Base-by-base conservation (phyloP, 53 echinoderm and acorn worm species). In the Glandiceps talaboti region DNA sequence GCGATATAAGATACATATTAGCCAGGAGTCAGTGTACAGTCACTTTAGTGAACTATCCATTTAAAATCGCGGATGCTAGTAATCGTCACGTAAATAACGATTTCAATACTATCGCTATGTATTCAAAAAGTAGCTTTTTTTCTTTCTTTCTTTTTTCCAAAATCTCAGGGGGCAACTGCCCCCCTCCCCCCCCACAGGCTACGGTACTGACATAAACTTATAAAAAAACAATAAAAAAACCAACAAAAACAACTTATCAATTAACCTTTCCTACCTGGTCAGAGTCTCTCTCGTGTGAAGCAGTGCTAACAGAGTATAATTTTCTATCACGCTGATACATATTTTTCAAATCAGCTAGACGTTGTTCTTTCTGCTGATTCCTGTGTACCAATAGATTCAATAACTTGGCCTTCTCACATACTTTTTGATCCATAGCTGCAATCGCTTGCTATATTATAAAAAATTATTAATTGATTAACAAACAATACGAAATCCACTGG, bases 341-440 rank as follows among this genome's bases (percentile, higher is more conserved):
- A 0, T 84, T 73, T 29, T 97, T 73, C 79, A 97, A 77, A 31
- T 97, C 93, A 14, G 84, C 33, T 33, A 93, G 83, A 28, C 87
- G 81, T 72, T 75, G 74, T 78, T 87, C 84, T 82, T 93, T 89
- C 74, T 84, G 86, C 81, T 89, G 74, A 0, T 88, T 73, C 32
- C 91, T 80, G 73, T 97, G 87, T 32, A 90, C 83, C 32, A 97
- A 74, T 0, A 83, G 81, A 45, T 97, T 97, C 32, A 97, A 79
- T 74, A 87, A 91, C 76, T 97, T 97, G 31, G 89, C 89, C 31
- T 90, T 89, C 79, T 96, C 93, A 30, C 97, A 93, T 30, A 84
- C 81, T 78, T 93, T 97, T 80, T 88, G 89, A 76, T 97, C 97
- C 79, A 97, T 86, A 75, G 92, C 97, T 27, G 82, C 33, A 27